Percentiles rank a stretch among this genome's conserved stretches.
phyloP scores from a whole-genome alignment of 2,113 vertebrate species.

The Lanius ludovicianus region DNA sequence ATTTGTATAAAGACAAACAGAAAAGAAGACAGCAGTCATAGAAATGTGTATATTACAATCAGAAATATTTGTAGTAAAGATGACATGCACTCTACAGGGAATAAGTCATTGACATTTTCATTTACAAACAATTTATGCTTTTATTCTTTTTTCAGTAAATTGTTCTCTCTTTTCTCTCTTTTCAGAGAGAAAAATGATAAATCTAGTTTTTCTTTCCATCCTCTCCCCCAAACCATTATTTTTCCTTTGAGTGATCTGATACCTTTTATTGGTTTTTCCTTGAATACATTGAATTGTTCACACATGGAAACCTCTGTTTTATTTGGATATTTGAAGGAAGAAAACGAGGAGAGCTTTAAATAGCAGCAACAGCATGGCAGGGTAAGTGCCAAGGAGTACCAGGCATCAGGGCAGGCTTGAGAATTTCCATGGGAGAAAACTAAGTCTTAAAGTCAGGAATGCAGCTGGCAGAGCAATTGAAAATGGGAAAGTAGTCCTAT shows the following conservation, averaged over 20 bases:
- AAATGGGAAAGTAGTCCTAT: background rate
- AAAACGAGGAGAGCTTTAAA: background rate
- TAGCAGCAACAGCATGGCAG: background rate
- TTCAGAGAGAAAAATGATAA: background rate
- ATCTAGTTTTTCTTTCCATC: background rate
- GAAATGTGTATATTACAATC: background rate
- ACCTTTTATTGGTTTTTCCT: background rate
- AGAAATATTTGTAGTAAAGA: background rate
- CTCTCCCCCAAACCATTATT: background rate
- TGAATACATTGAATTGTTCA: background rate
- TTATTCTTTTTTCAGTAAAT: background rate
- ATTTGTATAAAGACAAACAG: background rate
- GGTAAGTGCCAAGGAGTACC: background rate
- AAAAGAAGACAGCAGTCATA: background rate
- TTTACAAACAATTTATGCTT: background rate
- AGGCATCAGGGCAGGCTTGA: background rate
- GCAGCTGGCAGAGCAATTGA: background rate
- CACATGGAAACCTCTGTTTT: background rate
- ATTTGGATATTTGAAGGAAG: background rate
- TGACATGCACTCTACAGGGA: background rate
- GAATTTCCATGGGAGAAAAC: background rate
- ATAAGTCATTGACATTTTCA: background rate
- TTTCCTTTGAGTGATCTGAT: background rate
- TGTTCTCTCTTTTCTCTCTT: background rate
- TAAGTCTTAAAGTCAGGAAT: background rate